Conservation (phyloP, 2,797 vertebrate species). For the Semaprochilodus insignis region DNA sequence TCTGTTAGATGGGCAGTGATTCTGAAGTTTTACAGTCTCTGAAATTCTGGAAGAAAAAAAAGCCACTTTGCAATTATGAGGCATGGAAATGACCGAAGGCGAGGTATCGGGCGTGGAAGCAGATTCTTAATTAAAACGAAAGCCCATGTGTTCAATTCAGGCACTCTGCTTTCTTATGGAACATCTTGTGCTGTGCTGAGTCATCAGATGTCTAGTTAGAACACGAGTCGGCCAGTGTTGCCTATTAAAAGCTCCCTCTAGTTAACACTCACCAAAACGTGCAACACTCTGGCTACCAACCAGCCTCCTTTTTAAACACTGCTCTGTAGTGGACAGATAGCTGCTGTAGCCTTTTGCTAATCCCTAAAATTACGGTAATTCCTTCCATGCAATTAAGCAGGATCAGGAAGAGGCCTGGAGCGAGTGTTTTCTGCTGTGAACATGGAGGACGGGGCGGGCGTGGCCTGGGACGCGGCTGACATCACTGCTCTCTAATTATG, state of each 20-base stretch:
- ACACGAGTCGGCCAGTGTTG: background rate
- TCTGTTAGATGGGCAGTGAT: background rate
- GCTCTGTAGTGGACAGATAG: slow-evolving; percentile 57
- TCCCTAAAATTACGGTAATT: slow-evolving; percentile 76
- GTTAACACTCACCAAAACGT: background rate
- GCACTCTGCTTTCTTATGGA: background rate
- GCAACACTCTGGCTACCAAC: slow-evolving; percentile 22
- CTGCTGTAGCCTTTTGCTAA: slow-evolving; percentile 66
- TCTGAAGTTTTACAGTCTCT: background rate
- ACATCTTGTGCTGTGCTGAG: background rate
- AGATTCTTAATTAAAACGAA: slow-evolving; percentile 9
- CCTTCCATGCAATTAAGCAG: slow-evolving; percentile 77
- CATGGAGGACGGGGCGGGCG: slow-evolving; percentile 68
- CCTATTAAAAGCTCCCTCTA: slow-evolving; percentile 7
- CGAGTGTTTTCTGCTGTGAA: slow-evolving; percentile 69
- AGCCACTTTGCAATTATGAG: background rate
- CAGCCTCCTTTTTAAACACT: slow-evolving; percentile 8
- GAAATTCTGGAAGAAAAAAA: background rate
- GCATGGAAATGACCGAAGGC: background rate
- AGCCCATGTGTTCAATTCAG: background rate
- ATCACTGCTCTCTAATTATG: slow-evolving; percentile 81
- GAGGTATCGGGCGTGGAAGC: background rate
- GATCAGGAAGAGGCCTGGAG: slow-evolving; percentile 71
- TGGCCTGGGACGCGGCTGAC: slow-evolving; percentile 75
- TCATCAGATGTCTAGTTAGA: background rate